Conservation (phyloP, 2,888 invertebrate species). For the Cephonodes hylas region DNA sequence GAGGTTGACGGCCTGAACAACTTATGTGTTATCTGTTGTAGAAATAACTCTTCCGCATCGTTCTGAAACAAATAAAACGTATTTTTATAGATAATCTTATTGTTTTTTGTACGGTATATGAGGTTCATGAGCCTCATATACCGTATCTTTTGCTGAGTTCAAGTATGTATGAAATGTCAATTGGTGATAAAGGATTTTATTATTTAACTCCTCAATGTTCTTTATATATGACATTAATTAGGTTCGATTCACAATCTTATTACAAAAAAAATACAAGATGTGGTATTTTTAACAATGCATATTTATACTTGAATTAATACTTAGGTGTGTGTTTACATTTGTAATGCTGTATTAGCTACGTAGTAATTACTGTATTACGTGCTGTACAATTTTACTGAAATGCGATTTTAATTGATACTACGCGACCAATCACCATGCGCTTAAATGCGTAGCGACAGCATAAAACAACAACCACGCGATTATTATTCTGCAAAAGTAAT, state of each 20-base stretch:
- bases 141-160: too few relatives aligned
- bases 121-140: background rate
- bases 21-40: slow-evolving; percentile 69
- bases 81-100: background rate
- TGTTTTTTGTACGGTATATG: background rate
- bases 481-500: too few relatives aligned
- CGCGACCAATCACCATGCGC: slow-evolving; percentile 44
- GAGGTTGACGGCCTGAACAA: slow-evolving; percentile 73
- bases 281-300: background rate
- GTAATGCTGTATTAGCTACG: background rate
- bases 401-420: slow-evolving; percentile 78
- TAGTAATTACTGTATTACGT: slow-evolving; percentile 61
- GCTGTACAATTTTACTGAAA: slow-evolving; percentile 57
- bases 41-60: slow-evolving; percentile 34
- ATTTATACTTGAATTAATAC: background rate
- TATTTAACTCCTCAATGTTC: too few relatives aligned
- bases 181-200: too few relatives aligned
- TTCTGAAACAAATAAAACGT: slow-evolving; percentile 61
- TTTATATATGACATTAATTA: too few relatives aligned
- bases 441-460: slow-evolving; percentile 47
- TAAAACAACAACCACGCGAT: slow-evolving; percentile 15
- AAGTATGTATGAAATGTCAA: too few relatives aligned
- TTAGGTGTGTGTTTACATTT: too few relatives aligned
- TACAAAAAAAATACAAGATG: background rate
- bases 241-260: background rate